Evolutionary conservation across 2,113 vertebrate species (phyloP).

Genomic region (Sprattus sprattus): DNA sequence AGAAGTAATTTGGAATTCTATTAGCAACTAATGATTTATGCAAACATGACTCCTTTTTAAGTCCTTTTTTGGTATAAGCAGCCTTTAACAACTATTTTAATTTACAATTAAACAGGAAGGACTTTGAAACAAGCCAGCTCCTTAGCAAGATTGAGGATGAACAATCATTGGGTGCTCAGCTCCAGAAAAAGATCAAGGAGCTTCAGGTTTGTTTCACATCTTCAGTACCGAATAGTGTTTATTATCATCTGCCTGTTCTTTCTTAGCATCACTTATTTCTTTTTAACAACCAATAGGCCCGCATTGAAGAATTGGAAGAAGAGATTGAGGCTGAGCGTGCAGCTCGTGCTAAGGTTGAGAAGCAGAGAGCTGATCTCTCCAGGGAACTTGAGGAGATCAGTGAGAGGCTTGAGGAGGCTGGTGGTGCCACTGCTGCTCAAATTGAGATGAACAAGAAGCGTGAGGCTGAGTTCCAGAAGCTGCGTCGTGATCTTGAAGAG

Average conservation of each 20-base stretch:
- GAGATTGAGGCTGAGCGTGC: slow-evolving; percentile 72
- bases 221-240: no score
- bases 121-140: slow-evolving; percentile 51
- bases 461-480: slow-evolving; percentile 79
- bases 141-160: slow-evolving; percentile 53
- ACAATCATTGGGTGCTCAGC: slow-evolving; percentile 50
- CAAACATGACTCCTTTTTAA: no score
- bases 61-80: no score
- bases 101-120: slow-evolving; percentile 40
- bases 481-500: slow-evolving; percentile 85
- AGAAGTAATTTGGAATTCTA: slow-evolving; percentile 34
- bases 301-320: slow-evolving; percentile 72
- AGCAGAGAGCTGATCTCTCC: slow-evolving; percentile 80
- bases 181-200: slow-evolving; percentile 54
- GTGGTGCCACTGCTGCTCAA: slow-evolving; percentile 68
- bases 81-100: no score
- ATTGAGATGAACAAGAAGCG: slow-evolving; percentile 74
- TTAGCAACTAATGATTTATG: no score
- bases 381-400: slow-evolving; percentile 69
- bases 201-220: slow-evolving; percentile 37
- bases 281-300: slow-evolving; percentile 61
- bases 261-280: not conserved
- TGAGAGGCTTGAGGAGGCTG: slow-evolving; percentile 67
- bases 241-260: no score
- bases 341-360: slow-evolving; percentile 79